Evolutionary conservation across 2,797 vertebrate genomes (phyloP), one percentile per base, ranked within the genome.

Genomic region (Spinus olivaceus): DNA sequence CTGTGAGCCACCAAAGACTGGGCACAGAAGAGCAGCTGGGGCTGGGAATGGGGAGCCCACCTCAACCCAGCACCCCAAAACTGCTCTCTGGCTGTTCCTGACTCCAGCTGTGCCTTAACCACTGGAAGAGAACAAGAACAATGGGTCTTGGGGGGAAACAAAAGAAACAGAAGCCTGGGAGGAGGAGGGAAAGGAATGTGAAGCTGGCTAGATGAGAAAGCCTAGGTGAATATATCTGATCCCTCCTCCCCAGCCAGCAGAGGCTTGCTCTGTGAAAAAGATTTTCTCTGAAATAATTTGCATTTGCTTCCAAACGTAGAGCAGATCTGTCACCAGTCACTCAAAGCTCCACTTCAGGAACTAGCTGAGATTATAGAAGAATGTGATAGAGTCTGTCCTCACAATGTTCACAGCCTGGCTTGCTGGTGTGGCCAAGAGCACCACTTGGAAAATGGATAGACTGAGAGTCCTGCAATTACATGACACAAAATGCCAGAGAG

Each of bases 171-270:
- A 89, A 95, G 74, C 56, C 53, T 66, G 64, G 73, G 37, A 77
- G 46, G 42, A 65, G 44, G 53, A 86, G 35, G 61, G 78, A 93
- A 93, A 95, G 91, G 94, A 95, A 95, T 94, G 93, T 69, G 49
- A 90, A 86, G 77, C 86, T 95, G 95, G 84, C 86, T 82, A 72
- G 84, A 87, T 85, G 93, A 94, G 84, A 95, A 94, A 94, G 73
- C 92, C 94, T 94, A 94, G 95, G 93, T 94, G 94, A 80, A 71
- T 94, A 79, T 70, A 95, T 93, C 72, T 72, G 92, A 95, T 95
- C 92, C 93, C 77, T 90, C 84, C 94, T 95, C 78, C 84, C 78
- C 79, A 89, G 92, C 54, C 81, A 81, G 47, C 88, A 84, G 81
- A 93, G 80, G 39, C 22, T 78, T 89, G 86, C 66, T 95, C 93